Conservation (phyloP, 2,113 vertebrate genomes). For the Verasper variegatus region DNA sequence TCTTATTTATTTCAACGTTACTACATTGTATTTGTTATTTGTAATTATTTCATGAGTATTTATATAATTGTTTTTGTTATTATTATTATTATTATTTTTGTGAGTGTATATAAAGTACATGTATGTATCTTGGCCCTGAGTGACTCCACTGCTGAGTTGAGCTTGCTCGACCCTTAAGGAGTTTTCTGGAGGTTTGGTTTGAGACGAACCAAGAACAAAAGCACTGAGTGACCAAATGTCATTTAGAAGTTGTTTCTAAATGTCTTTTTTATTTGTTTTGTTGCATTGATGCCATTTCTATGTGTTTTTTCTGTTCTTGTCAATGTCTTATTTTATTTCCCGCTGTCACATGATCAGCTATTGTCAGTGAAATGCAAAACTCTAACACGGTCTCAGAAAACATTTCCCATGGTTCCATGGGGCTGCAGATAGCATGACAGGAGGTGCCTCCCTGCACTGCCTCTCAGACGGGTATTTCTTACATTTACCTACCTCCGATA, state of each 20-base stretch:
- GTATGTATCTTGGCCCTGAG: constrained; percentile 74
- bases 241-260: constrained; percentile 70
- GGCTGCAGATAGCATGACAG: constrained; percentile 67
- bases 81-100: constrained; percentile 67
- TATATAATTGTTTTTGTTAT: constrained; percentile 79
- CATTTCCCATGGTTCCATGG: constrained; percentile 66
- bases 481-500: constrained; percentile 81
- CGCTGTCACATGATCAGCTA: constrained; percentile 43
- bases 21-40: constrained; percentile 74
- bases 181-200: constrained; percentile 71
- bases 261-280: constrained; percentile 46
- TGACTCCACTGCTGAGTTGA: constrained; percentile 75
- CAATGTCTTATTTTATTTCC: constrained; percentile 4
- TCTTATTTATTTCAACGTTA: constrained; percentile 85
- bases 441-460: constrained; percentile 33
- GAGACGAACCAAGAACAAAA: constrained; percentile 75
- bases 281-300: constrained; percentile 40
- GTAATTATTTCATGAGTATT: constrained; percentile 82
- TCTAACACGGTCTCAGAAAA: constrained; percentile 62
- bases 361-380: constrained; percentile 65
- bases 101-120: constrained; percentile 78
- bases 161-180: constrained; percentile 67
- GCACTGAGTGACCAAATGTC: constrained; percentile 84
- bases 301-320: constrained; percentile 15
- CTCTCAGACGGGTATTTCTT: constrained; percentile 78